phyloP scores from a whole-genome alignment of 2,888 invertebrate genomes.

The Caenorhabditis afra region DNA sequence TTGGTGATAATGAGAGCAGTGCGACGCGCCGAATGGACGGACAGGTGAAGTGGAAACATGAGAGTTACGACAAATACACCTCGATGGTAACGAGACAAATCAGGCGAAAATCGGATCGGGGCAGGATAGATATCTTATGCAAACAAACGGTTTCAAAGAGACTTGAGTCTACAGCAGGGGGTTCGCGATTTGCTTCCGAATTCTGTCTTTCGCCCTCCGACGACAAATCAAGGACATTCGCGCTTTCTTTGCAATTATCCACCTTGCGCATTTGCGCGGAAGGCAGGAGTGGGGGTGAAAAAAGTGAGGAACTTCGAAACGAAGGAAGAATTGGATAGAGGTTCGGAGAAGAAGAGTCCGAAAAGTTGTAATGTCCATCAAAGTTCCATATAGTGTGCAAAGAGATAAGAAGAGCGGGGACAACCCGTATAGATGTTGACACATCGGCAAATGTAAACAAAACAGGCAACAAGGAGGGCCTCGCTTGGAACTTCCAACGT shows the following conservation, averaged over 20 bases:
- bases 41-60: conserved; percentile 15
- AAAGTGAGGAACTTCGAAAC: too few species aligned
- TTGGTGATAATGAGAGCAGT: not conserved
- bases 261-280: too few species aligned
- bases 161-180: not conserved
- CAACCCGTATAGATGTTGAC: conserved; percentile 46
- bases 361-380: not conserved
- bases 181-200: not conserved
- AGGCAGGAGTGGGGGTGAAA: too few species aligned
- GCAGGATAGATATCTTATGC: not conserved
- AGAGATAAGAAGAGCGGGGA: conserved; percentile 18
- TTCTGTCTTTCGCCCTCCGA: not conserved
- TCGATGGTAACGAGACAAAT: not conserved
- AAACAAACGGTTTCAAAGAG: not conserved
- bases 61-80: conserved; percentile 9
- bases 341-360: not conserved
- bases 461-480: not conserved
- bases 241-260: conserved; percentile 13
- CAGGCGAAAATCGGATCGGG: not conserved
- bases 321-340: too few species aligned
- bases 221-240: conserved; percentile 9
- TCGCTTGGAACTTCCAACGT: not conserved
- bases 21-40: too few species aligned
- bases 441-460: conserved; percentile 49
- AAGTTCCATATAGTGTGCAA: conserved; percentile 7